Evolutionary conservation across 2,888 invertebrate species (phyloP).

Genomic region (Drosophila anceps): DNA sequence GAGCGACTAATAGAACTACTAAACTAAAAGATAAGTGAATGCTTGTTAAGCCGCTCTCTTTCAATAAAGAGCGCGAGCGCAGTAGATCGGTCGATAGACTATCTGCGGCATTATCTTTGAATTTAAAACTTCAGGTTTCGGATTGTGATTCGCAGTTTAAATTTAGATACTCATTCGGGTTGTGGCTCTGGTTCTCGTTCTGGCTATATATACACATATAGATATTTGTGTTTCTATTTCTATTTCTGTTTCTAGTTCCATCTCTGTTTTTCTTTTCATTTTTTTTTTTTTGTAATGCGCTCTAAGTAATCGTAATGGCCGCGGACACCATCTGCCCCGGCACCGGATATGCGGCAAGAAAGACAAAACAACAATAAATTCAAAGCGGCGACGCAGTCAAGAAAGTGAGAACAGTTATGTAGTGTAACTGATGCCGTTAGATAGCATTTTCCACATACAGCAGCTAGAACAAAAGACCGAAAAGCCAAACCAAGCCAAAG

Average conservation of each 20-base stretch:
- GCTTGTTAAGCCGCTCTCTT: background rate
- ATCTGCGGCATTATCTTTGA: slow-evolving; percentile 28
- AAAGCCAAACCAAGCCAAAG: slow-evolving; percentile 31
- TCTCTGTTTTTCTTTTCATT: slow-evolving; percentile 12
- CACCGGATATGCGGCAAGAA: slow-evolving; percentile 74
- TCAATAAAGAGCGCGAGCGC: background rate
- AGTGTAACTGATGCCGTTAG: slow-evolving; percentile 82
- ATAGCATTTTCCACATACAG: slow-evolving; percentile 69
- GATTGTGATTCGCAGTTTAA: slow-evolving; percentile 21
- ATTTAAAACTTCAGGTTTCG: slow-evolving; percentile 16
- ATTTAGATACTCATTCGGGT: slow-evolving; percentile 5
- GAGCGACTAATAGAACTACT: slow-evolving; percentile 18
- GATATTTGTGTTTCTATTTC: background rate
- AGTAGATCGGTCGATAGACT: slow-evolving; percentile 9
- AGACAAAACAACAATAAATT: slow-evolving; percentile 61
- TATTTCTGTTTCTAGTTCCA: background rate
- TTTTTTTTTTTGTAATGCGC: slow-evolving; percentile 43
- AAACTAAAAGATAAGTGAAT: slow-evolving; percentile 13
- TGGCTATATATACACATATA: slow-evolving; percentile 3
- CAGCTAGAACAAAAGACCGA: slow-evolving; percentile 59
- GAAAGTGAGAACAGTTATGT: slow-evolving; percentile 81
- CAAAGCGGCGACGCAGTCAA: slow-evolving; percentile 59
- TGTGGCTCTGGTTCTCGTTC: slow-evolving; percentile 5
- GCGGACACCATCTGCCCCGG: slow-evolving; percentile 54
- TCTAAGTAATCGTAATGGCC: slow-evolving; percentile 55